Conservation (phyloP, 2,888 invertebrate genomes). For the Augiades crinisus region DNA sequence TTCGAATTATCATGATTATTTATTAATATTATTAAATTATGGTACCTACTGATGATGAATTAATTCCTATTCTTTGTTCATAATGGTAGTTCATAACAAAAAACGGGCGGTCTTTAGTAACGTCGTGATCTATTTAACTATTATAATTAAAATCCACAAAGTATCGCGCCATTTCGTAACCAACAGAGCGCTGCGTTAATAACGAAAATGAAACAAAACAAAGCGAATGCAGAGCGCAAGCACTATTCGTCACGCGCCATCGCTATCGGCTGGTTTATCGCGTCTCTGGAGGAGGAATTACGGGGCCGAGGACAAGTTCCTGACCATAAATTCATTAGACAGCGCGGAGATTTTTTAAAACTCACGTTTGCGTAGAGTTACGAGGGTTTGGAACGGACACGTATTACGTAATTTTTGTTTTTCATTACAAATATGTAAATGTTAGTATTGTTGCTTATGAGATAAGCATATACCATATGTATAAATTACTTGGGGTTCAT, state of each 20-base stretch:
- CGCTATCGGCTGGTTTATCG: conserved; percentile 68
- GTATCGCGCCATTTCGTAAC: too few relatives aligned
- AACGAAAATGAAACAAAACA: conserved; percentile 19
- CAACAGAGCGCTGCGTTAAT: conserved; percentile 10
- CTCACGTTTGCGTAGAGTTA: conserved; percentile 54
- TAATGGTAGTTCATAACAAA: too few relatives aligned
- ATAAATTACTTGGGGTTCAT: too few relatives aligned
- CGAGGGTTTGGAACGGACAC: conserved; percentile 42
- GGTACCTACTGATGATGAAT: too few relatives aligned
- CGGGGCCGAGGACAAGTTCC: conserved; percentile 68
- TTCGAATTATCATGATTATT: too few relatives aligned
- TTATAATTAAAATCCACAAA: too few relatives aligned
- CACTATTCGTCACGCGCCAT: conserved; percentile 58
- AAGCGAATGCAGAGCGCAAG: conserved; percentile 31
- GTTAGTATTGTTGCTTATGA: too few relatives aligned
- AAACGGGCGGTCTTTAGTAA: too few relatives aligned
- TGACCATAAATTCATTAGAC: conserved; percentile 81
- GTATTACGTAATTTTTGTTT: not conserved
- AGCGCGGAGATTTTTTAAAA: conserved; percentile 69
- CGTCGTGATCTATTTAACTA: not conserved
- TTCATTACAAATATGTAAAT: not conserved
- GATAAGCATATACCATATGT: too few relatives aligned
- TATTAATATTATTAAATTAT: too few relatives aligned
- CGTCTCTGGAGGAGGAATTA: conserved; percentile 65
- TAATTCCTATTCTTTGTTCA: too few relatives aligned